phyloP scores from a whole-genome alignment of 2,113 vertebrate genomes.

The Hemiscyllium ocellatum region DNA sequence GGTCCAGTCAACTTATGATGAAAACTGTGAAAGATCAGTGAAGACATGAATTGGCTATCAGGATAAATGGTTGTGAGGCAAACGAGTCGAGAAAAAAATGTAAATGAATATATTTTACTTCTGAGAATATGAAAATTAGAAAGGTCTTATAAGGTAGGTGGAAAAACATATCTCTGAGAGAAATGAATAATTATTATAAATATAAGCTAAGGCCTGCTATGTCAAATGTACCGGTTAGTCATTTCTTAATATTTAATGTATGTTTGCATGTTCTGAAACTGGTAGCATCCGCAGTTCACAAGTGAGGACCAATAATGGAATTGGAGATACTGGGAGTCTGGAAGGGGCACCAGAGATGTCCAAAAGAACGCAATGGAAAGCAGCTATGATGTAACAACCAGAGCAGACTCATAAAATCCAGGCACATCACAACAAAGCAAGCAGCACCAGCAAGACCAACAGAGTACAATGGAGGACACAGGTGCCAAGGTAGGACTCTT shows the following conservation, averaged over 20 bases:
- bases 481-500: background rate
- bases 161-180: background rate
- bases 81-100: background rate
- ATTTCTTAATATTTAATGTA: background rate
- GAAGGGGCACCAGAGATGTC: no score
- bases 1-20: background rate
- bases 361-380: background rate
- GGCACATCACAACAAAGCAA: background rate
- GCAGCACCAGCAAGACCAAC: background rate
- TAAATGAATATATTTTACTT: background rate
- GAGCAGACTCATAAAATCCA: background rate
- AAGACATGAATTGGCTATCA: background rate
- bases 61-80: background rate
- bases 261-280: background rate
- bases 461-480: background rate
- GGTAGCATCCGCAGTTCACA: background rate
- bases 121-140: background rate
- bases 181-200: background rate
- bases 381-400: background rate
- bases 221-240: background rate
- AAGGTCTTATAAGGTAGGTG: background rate
- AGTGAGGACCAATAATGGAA: background rate
- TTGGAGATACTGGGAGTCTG: background rate
- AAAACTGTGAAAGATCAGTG: background rate
- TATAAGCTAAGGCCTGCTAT: background rate